Base-by-base conservation (phyloP, 2,797 vertebrate species). In the Huso huso region DNA sequence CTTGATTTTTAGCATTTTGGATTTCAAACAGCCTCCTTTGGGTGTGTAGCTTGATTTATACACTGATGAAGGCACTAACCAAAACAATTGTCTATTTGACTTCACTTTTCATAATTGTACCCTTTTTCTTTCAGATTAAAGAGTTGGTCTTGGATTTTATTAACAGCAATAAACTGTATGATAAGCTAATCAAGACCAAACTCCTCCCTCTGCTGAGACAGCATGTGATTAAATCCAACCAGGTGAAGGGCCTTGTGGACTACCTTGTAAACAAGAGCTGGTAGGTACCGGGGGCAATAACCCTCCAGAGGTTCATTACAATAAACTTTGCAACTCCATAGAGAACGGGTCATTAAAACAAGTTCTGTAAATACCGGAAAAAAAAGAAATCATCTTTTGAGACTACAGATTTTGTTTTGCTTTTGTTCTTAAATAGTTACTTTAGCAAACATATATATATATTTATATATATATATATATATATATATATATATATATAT, bases 161-260 rank as follows among this genome's bases (percentile, higher is more conserved):
- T 70, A 83, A 82, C 72, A 81, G 78, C 12, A 88, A 83, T 58
- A 85, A 90, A 51, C 86, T 86, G 0, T 87, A 91, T 57, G 88
- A 89, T 70, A 86, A 85, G 55, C 76, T 96, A 74, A 55, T 88
- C 48, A 90, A 88, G 72, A 92, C 88, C 6, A 90, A 91, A 71
- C 89, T 94, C 81, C 92, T 94, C 1, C 70, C 77, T 8, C 68
- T 84, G 23, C 71, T 97, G 77, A 92, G 91, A 73, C 78, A 85
- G 69, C 85, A 90, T 1, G 51, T 78, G 69, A 70, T 94, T 9
- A 76, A 86, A 10, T 81, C 79, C 0, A 78, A 84, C 67, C 84
- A 83, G 66, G 68, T 92, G 63, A 85, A 87, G 68, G 88, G 90
- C 18, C 70, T 95, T 61, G 83, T 91, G 63, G 80, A 88, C 63